Evolutionary conservation across 2,888 invertebrate genomes (phyloP).

Genomic region (Sminthurinus aureus): DNA sequence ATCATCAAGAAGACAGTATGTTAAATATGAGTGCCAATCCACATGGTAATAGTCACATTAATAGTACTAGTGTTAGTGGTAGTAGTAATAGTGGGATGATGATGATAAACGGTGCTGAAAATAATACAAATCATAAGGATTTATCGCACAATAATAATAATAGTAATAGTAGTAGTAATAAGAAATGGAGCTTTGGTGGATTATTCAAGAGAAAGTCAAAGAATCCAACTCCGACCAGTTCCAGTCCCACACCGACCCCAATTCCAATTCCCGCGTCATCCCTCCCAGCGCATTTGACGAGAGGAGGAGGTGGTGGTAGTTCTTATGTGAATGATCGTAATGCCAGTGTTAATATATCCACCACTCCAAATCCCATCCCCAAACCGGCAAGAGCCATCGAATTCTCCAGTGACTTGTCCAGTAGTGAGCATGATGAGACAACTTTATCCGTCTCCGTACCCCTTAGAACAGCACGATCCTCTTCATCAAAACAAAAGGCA

Average conservation of each 20-base stretch:
- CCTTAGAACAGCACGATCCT: no score
- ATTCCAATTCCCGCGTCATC: slow-evolving; percentile 17
- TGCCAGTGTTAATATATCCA: no score
- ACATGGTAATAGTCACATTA: background rate
- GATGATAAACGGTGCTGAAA: background rate
- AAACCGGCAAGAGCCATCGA: slow-evolving; percentile 28
- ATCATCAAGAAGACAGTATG: background rate
- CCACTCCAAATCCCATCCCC: slow-evolving; percentile 22
- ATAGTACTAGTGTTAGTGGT: background rate
- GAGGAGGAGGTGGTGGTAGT: background rate
- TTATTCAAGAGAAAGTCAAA: slow-evolving; percentile 14
- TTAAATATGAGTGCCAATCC: no score
- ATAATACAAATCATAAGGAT: background rate
- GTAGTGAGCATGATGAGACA: slow-evolving; percentile 49
- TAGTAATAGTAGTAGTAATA: slow-evolving; percentile 59
- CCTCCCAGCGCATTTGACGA: slow-evolving; percentile 31
- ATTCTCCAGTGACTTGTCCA: slow-evolving; percentile 55
- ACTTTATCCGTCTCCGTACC: background rate
- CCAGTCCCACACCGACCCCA: background rate
- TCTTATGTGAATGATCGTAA: background rate
- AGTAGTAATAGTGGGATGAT: background rate
- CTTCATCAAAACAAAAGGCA: background rate
- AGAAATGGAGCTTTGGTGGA: slow-evolving; percentile 76
- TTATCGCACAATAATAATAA: slow-evolving; percentile 31
- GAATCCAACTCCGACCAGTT: slow-evolving; percentile 1